Conservation (phyloP, 2,888 invertebrate genomes). For the Caenorhabditis uteleia region DNA sequence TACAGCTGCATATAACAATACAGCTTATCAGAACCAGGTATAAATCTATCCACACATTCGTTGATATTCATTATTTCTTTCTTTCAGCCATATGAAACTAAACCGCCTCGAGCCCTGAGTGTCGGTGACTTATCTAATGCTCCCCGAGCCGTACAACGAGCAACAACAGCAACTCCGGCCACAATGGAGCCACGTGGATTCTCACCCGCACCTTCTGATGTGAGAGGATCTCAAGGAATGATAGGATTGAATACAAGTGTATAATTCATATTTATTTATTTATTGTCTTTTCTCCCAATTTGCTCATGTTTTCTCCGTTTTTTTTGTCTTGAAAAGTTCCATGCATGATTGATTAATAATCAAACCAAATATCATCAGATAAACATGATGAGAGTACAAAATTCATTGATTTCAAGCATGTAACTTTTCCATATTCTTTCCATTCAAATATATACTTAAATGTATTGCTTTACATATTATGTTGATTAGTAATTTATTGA, state of each 20-base stretch:
- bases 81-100: slow-evolving; percentile 34
- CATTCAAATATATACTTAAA: too few relatives aligned
- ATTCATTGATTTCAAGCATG: too few relatives aligned
- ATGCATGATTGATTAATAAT: too few relatives aligned
- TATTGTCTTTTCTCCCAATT: not conserved
- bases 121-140: slow-evolving; percentile 38
- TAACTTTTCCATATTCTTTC: too few relatives aligned
- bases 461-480: too few relatives aligned
- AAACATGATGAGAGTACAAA: too few relatives aligned
- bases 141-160: slow-evolving; percentile 28
- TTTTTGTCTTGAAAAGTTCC: too few relatives aligned
- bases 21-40: slow-evolving; percentile 34
- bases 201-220: slow-evolving; percentile 32
- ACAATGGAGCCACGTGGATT: slow-evolving; percentile 37
- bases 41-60: not conserved
- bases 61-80: not conserved
- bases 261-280: slow-evolving; percentile 9
- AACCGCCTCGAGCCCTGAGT: slow-evolving; percentile 20
- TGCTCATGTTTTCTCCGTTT: slow-evolving; percentile 2
- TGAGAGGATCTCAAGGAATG: slow-evolving; percentile 36
- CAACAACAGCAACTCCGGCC: slow-evolving; percentile 25
- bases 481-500: too few relatives aligned
- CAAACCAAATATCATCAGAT: too few relatives aligned
- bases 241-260: slow-evolving; percentile 42
- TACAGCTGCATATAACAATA: slow-evolving; percentile 37